A percentile compares a stretch with the other conserved stretches of the same genome.
These are phyloP conservation scores for Epinephelus lanceolatus DNA, from an alignment of 2,113 vertebrate species.

Conservation along the genomic window DNA sequence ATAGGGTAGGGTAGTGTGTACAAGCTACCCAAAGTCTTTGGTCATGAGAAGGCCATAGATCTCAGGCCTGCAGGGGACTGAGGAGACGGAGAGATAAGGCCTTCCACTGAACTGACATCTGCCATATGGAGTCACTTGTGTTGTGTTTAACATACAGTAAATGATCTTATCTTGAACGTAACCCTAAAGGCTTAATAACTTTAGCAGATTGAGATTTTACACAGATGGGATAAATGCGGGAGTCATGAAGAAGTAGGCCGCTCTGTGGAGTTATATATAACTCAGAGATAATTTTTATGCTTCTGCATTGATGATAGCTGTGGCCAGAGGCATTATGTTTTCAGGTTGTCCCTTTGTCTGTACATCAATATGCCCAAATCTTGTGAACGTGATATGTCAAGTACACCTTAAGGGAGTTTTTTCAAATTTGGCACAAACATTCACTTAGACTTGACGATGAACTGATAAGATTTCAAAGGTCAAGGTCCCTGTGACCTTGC, in stretches of 20 bases:
- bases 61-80: slow-evolving; percentile 26
- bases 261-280: neutral
- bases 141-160: slow-evolving; percentile 57
- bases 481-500: no score
- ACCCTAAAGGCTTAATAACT: slow-evolving; percentile 15
- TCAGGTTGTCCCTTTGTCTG: no score
- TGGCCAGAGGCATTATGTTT: no score
- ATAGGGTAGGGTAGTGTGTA: slow-evolving; percentile 26
- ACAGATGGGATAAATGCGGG: slow-evolving; percentile 22
- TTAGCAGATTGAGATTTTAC: slow-evolving; percentile 32
- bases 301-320: no score
- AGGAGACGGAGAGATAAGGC: slow-evolving; percentile 56
- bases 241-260: neutral
- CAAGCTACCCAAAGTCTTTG: slow-evolving; percentile 45
- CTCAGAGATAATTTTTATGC: neutral
- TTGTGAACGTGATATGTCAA: no score
- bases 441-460: no score
- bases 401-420: no score
- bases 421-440: no score
- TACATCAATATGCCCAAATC: no score
- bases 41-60: slow-evolving; percentile 47
- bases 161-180: slow-evolving; percentile 50
- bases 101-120: slow-evolving; percentile 22
- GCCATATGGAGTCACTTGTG: slow-evolving; percentile 57
- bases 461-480: no score